Conservation (phyloP, 2,797 vertebrate species). For the Anguilla pacifica region DNA sequence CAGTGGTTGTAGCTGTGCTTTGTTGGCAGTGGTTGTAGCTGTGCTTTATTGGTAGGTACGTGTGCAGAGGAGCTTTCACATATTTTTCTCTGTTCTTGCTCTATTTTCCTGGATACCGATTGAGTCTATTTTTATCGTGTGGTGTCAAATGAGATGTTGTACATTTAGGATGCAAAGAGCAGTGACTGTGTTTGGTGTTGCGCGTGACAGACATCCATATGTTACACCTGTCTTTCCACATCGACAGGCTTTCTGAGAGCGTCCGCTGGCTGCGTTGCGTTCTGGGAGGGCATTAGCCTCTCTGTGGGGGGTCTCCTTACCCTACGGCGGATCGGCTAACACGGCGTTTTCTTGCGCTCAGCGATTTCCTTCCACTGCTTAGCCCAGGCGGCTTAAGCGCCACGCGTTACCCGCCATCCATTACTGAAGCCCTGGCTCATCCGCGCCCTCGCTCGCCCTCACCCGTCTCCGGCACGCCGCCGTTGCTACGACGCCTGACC, state of each 20-base stretch:
- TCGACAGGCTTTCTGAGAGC: not conserved
- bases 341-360: not conserved
- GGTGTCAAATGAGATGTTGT: not conserved
- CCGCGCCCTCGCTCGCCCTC: constrained; percentile 10
- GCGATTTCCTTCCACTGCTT: not conserved
- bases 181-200: not conserved
- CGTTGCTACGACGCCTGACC: not conserved
- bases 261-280: not conserved
- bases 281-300: not conserved
- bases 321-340: not conserved
- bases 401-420: constrained; percentile 19
- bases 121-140: not conserved
- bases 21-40: constrained; percentile 28
- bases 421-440: constrained; percentile 15
- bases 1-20: constrained; percentile 32
- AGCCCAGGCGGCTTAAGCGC: not conserved
- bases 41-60: constrained; percentile 38
- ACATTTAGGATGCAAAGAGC: not conserved
- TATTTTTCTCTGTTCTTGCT: not conserved
- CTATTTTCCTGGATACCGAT: not conserved
- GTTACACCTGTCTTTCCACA: not conserved
- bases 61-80: constrained; percentile 20
- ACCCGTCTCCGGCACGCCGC: not conserved
- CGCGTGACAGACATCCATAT: not conserved
- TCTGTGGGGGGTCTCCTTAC: not conserved